Evolutionary conservation across 30 jellyfish, hydroid and myxozoan genomes (phyloP), one percentile per base, ranked within the genome.

Genomic region (Pelagia noctiluca): DNA sequence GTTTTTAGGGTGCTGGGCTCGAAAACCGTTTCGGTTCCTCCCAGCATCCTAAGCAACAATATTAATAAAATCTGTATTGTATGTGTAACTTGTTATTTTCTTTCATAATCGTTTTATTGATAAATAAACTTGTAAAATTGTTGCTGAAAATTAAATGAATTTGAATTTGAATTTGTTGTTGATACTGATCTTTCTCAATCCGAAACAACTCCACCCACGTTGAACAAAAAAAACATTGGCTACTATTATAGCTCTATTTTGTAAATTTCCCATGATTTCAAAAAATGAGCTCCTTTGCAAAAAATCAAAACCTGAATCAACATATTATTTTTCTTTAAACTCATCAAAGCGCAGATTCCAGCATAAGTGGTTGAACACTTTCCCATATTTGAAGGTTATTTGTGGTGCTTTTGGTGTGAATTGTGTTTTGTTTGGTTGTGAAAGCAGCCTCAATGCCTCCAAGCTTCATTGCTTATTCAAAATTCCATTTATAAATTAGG

Each of bases 361-460:
- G 57, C 16, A 5, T 5, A 42, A 42, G 16, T 42, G 57, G 57
- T 16, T 42, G 16, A 42, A 42, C 57, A 16, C 8, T 42, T 42
- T 42, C 57, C 57, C 57, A 8, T 42, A 42, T 16, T 42, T 16
- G 8, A 8, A 8, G 8, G 8, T 16, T 42, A 8, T 42, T 5
- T 8, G 16, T 16, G 57, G 57, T 5, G 16, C 57, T 42, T 16
- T 42, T 8, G 8, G 57, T 35, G 26, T 70, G 23, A 70, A 70
- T 31, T 70, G 83, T 31, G 83, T 70, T 24, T 24, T 70, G 11
- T 70, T 70, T 35, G 83, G 74, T 33, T 32, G 36, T 10, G 74
- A 70, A 57, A 21, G 72, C 29, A 42, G 30, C 75, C 83, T 30
- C 71, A 70, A 70, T 70, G 83, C 69, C 18, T 34, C 69, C 32